Conservation (phyloP, 1,140 invertebrate species). For the Octopus sinensis region DNA sequence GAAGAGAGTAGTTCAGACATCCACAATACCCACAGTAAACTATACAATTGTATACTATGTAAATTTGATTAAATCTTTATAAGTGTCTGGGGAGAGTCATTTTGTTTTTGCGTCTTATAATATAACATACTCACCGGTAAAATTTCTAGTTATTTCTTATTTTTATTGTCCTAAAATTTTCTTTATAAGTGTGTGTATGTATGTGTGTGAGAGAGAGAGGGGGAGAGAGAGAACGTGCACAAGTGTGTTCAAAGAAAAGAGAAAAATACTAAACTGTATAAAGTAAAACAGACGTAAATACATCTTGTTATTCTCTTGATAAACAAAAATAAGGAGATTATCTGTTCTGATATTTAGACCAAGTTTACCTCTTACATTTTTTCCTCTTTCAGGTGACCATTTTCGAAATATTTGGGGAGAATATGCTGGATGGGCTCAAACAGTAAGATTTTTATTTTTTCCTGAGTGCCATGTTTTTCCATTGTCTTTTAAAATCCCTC, state of each 20-base stretch:
- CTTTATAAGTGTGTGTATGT: no score
- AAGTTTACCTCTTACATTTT: not conserved
- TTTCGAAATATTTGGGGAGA: slow-evolving; percentile 81
- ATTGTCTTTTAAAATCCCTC: not conserved
- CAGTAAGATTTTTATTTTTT: slow-evolving; percentile 62
- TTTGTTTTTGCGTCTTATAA: no score
- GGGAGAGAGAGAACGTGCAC: no score
- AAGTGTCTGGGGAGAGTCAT: not conserved
- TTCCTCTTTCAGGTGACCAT: slow-evolving; percentile 62
- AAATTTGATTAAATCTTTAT: not conserved
- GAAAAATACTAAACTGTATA: no score
- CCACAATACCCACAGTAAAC: not conserved
- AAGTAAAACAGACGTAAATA: no score
- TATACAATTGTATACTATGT: not conserved
- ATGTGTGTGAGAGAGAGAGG: no score
- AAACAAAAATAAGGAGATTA: no score
- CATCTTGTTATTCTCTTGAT: no score
- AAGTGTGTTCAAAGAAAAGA: no score
- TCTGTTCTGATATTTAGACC: not conserved
- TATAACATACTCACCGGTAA: no score
- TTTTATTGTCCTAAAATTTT: no score
- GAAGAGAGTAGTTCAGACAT: not conserved
- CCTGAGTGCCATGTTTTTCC: slow-evolving; percentile 29
- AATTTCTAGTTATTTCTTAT: no score
- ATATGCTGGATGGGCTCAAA: slow-evolving; percentile 92